Evolutionary conservation across 1,140 invertebrate genomes (phyloP), one percentile per base, ranked within the genome.

Genomic region (Drosophila murphyi): DNA sequence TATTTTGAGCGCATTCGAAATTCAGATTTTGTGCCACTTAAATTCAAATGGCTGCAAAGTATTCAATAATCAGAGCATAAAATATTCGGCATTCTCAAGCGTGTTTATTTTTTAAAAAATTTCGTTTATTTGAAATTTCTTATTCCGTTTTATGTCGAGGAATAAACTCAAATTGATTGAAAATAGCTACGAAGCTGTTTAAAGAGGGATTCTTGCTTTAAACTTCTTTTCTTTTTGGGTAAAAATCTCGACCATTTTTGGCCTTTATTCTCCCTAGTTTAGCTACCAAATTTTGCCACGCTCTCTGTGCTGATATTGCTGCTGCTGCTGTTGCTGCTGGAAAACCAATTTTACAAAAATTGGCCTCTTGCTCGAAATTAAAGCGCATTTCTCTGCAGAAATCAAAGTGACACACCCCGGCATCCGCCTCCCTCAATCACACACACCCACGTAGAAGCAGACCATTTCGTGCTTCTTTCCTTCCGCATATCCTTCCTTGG

Each of bases 131-230:
- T 55, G 6, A 20, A 29, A 34, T 37, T 45, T 62, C 6, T 4
- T 45, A 67, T 51, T 43, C n/a, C 29, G 28, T 64, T 67, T 74
- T 60, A 62, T 69, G 51, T 8, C 35, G 32, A 59, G 65, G 68
- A 48, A 67, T 78, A 78, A 89, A 73, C 76, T 78, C 55, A 89
- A 89, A 78, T 89, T 89, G 87, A 88, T 88, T 80, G 85, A 67
- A 61, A 68, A 61, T 72, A 29, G 43, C 41, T 20, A 20, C 31
- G 20, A 20, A 31, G 20, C 7, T 12, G 29, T 34, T 69, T 70
- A 62, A 71, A 62, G 56, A 34, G 32, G n/a, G 7, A 55, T 12
- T 34, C 2, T 52, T 54, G 28, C 6, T n/a, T 31, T n/a, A 43
- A 43, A n/a, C 39, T 43, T 43, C 2, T 0, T 10, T 43, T 10